Evolutionary conservation across 1,140 invertebrate genomes (phyloP), one percentile per base, ranked within the genome.

Genomic region (Drosophila pallidifrons): DNA sequence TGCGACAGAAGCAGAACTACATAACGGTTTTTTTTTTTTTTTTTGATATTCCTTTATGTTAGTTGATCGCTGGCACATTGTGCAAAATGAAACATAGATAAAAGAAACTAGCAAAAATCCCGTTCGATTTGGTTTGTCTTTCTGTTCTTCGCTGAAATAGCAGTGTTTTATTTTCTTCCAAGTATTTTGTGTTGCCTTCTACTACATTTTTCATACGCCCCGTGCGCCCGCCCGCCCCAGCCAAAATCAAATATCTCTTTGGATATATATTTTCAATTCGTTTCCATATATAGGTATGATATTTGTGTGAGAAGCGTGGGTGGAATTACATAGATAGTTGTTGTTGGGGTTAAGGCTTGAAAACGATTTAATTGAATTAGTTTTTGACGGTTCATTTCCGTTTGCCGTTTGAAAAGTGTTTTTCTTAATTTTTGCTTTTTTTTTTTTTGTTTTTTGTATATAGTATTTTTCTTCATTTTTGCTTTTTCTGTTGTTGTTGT

Each of bases 381-480:
- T 87, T 25, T 25, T 25, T 76, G 15, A 38, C 16, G 38, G 54
- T 20, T 57, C 55, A 87, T 87, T 87, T 86, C 65, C 66, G 78
- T 86, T 77, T 79, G 65, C 66, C 80, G 77, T 81, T 25, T 78
- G 65, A 81, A 82, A 81, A 72, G 60, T 65, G 46, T 69, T 58
- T 72, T 85, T 68, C 61, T 86, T 78, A 67, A 63, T 80, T 76
- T 67, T 78, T 63, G 63, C 64, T 46, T 57, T 58, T 46, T 73
- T 67, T 61, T 66, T 64, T 65, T 69, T 45, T 52, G 75, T 2
- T 20, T 25, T 25, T 25, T 25, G n/a, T 67, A 6, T 32, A 38
- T 38, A 38, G 35, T 38, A 38, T 38, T 38, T 38, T 38, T 38
- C 35, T 38, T 38, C 6, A 7, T 41, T 65, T 70, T 76, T 25